Evolutionary conservation across 2,113 vertebrate genomes (phyloP), one percentile per base, ranked within the genome.

Genomic region (Thunnus maccoyii): DNA sequence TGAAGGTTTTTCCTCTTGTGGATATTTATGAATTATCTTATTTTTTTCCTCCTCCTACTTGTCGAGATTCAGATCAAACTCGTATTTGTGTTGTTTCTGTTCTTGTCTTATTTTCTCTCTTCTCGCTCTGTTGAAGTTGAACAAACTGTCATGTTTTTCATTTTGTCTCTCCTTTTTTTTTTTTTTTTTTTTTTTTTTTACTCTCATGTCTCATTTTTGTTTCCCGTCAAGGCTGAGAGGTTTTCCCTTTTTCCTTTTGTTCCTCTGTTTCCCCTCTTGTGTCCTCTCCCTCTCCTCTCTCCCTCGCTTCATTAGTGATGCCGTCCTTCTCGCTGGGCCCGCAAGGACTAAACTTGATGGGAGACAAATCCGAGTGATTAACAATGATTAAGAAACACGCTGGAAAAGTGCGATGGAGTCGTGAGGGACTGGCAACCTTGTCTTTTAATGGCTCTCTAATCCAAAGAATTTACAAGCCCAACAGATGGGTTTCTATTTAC

Each of bases 281-380:
- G n/a, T 30, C 22, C 0, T 25, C 12, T 2, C 13, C 4, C 32
- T 4, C 25, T 8, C 20, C 30, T 25, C 36, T 44, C 66, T 52
- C 44, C 64, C 60, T 71, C 41, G 10, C 69, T 76, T 65, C 76
- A 83, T 84, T 76, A 78, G 72, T 0, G 13, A 68, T 46, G 69
- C 51, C 5, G 71, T 86, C 71, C 80, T 84, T 76, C 74, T 54
- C 6, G 0, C 10, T 1, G 5, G 17, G 1, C 57, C 67, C 80
- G 62, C 61, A 67, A 76, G 84, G 84, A 75, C 65, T n/a, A 20
- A 22, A 60, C 17, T 13, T 54, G 58, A 64, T 16, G 62, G 30
- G 63, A 71, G 71, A 78, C 70, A 76, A 76, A 87, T 89, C 79
- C 14, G 1, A 30, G 79, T 48, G 70, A 85, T 90, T 71, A 89